Conservation (phyloP, 2,797 vertebrate genomes). For the Gila robusta region DNA sequence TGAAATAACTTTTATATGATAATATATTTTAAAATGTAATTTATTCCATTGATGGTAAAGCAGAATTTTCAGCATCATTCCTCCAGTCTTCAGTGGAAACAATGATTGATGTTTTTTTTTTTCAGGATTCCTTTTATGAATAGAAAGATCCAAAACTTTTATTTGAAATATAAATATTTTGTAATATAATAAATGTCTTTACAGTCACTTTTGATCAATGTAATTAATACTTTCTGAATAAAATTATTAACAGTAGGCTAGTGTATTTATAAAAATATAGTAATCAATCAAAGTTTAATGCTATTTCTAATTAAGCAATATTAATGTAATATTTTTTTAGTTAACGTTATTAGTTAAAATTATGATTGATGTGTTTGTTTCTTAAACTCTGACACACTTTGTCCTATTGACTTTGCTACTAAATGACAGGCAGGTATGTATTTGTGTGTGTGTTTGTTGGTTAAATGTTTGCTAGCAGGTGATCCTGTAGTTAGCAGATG, state of each 20-base stretch:
- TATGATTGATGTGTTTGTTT: neutral
- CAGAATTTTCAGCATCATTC: too few relatives aligned
- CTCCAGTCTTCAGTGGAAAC: too few relatives aligned
- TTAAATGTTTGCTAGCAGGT: conserved; percentile 87
- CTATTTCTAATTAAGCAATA: neutral
- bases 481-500: conserved; percentile 91
- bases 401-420: neutral
- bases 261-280: neutral
- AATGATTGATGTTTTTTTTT: neutral
- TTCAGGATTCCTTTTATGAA: neutral
- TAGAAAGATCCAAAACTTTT: neutral
- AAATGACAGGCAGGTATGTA: conserved; percentile 58
- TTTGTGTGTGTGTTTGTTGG: conserved; percentile 68
- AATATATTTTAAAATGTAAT: too few relatives aligned
- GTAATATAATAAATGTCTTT: neutral
- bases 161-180: neutral
- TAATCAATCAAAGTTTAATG: neutral
- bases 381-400: conserved; percentile 1
- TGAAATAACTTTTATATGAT: too few relatives aligned
- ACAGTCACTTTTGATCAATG: neutral
- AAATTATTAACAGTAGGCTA: too few relatives aligned
- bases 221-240: too few relatives aligned
- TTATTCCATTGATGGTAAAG: too few relatives aligned
- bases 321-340: neutral
- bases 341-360: neutral